Percentiles rank a stretch among this genome's conserved stretches.
These are phyloP conservation scores for Frankliniella intonsa DNA, from an alignment of 2,888 invertebrate genomes.

Conservation along the genomic window DNA sequence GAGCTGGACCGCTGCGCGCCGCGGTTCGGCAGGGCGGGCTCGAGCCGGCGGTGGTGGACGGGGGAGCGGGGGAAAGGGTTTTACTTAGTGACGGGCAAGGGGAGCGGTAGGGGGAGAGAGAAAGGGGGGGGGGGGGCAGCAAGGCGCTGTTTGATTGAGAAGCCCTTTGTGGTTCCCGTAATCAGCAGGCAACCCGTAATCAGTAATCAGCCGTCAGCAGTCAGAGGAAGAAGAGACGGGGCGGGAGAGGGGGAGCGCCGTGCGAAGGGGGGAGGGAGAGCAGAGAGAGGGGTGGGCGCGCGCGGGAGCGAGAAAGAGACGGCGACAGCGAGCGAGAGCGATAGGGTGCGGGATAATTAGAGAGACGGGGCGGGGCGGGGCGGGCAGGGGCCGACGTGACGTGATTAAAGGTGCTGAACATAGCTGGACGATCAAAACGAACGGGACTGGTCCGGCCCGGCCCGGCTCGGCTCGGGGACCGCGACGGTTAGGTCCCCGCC, in stretches of 20 bases:
- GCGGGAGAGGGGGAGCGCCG: neutral
- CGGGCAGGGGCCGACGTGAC: neutral
- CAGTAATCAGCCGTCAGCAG: slow-evolving; percentile 26
- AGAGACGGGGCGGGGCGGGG: neutral
- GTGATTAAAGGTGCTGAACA: slow-evolving; percentile 22
- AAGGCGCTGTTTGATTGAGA: slow-evolving; percentile 22
- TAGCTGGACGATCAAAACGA: slow-evolving; percentile 19
- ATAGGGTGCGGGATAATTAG: slow-evolving; percentile 10
- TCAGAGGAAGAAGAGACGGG: neutral
- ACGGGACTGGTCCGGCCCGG: neutral
- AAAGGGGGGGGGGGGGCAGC: neutral
- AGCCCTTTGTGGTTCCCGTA: slow-evolving; percentile 26
- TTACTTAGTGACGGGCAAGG: neutral
- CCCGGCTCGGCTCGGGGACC: neutral
- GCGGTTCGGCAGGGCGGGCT: no score
- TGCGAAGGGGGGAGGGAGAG: neutral
- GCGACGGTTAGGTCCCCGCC: no score
- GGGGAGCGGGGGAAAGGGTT: neutral
- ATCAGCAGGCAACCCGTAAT: slow-evolving; percentile 26
- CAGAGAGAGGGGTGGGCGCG: neutral
- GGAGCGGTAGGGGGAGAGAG: neutral
- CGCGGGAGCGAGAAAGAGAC: neutral
- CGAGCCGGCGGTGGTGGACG: neutral
- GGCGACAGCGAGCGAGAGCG: neutral
- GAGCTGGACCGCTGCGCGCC: neutral